phyloP scores from a whole-genome alignment of 2,113 vertebrate genomes.

The Tretioscincus oriximinensis region DNA sequence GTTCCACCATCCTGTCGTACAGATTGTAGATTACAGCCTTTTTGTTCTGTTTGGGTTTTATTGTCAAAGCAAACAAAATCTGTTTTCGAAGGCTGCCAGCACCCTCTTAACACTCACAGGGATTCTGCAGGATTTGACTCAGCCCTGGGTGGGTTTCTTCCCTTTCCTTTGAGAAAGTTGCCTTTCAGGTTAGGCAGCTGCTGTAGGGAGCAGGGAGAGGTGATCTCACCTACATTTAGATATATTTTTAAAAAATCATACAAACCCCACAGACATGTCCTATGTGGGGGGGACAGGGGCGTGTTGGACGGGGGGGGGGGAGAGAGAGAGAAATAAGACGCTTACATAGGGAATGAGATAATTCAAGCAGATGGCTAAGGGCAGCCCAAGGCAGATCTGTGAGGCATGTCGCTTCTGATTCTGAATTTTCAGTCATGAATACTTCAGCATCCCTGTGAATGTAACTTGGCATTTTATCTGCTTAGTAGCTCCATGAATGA shows the following conservation, averaged over 20 bases:
- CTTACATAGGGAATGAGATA: background rate
- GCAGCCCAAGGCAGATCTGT: background rate
- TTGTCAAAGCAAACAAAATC: background rate
- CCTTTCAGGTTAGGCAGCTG: constrained; percentile 30
- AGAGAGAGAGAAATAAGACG: background rate
- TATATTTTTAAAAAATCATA: background rate
- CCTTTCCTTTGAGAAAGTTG: constrained; percentile 45
- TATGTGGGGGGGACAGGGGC: background rate
- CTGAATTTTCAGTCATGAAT: background rate
- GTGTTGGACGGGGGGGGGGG: background rate
- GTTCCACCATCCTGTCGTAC: background rate
- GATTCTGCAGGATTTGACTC: background rate
- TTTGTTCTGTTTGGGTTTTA: background rate
- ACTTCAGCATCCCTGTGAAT: background rate
- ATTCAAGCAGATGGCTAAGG: background rate
- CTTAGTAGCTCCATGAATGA: background rate
- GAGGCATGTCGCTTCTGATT: background rate
- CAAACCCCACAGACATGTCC: background rate
- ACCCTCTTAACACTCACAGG: background rate
- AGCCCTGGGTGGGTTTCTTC: background rate
- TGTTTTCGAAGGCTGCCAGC: background rate
- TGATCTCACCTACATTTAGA: constrained; percentile 50
- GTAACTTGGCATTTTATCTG: background rate
- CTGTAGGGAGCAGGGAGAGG: constrained; percentile 6
- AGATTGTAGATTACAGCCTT: background rate